Percentiles rank a stretch among this genome's conserved stretches.
phyloP scores from a whole-genome alignment of 2,113 vertebrate genomes.

The Albula glossodonta region DNA sequence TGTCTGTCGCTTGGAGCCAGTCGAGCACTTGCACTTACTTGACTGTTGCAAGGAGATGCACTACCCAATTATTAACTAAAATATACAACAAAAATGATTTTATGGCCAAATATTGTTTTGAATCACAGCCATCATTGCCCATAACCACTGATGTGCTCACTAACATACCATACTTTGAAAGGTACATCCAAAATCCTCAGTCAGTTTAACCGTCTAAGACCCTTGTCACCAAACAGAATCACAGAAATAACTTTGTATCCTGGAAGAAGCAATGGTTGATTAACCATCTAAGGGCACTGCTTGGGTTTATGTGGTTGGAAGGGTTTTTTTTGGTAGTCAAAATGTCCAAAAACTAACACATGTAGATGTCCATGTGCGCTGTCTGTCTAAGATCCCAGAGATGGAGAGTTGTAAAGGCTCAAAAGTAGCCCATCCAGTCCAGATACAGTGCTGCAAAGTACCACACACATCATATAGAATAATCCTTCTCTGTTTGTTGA shows the following conservation, averaged over 20 bases:
- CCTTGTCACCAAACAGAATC: too few relatives aligned
- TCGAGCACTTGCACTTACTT: slow-evolving; percentile 16
- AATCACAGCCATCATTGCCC: neutral
- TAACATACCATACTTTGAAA: neutral
- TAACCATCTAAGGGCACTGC: neutral
- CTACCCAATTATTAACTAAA: slow-evolving; percentile 2
- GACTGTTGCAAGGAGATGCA: neutral
- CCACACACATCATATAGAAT: too few relatives aligned
- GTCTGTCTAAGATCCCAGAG: neutral
- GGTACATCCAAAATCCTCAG: neutral
- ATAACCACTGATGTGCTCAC: neutral
- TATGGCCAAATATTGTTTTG: neutral
- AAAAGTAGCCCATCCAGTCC: too few relatives aligned
- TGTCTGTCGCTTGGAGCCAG: neutral
- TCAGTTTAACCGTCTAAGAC: neutral
- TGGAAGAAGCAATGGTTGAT: neutral
- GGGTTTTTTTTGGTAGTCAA: neutral
- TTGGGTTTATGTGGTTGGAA: neutral
- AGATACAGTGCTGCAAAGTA: too few relatives aligned
- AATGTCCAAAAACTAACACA: neutral
- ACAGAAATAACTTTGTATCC: neutral
- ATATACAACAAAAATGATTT: slow-evolving; percentile 22
- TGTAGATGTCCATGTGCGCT: neutral
- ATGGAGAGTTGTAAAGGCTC: too few relatives aligned
- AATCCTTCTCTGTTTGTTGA: too few relatives aligned